Evolutionary conservation across 2,113 vertebrate genomes (phyloP).

Genomic region (Oostethus manadensis): DNA sequence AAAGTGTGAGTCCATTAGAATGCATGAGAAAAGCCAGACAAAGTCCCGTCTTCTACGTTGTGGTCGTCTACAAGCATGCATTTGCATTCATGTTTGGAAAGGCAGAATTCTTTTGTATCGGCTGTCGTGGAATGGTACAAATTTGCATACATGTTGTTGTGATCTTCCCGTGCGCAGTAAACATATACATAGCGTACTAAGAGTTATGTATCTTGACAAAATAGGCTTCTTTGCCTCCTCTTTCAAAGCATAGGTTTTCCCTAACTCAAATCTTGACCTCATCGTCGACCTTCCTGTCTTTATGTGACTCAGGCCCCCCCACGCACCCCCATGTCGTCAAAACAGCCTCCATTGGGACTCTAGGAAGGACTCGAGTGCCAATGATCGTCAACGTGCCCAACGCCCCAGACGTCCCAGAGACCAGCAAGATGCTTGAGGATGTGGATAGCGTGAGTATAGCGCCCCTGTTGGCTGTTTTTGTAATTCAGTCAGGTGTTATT

Average conservation of each 20-base stretch:
- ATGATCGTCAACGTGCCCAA: slow-evolving; percentile 91
- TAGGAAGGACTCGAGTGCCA: slow-evolving; percentile 88
- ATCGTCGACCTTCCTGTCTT: not conserved
- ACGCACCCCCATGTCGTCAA: slow-evolving; percentile 84
- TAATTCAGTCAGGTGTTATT: slow-evolving; percentile 1
- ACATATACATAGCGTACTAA: too few relatives aligned
- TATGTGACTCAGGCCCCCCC: slow-evolving; percentile 66
- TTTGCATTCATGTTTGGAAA: too few relatives aligned
- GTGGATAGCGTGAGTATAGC: slow-evolving; percentile 86
- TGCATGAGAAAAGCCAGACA: too few relatives aligned
- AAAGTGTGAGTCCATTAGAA: not conserved
- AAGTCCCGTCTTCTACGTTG: too few relatives aligned
- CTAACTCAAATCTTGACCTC: too few relatives aligned
- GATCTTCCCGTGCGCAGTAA: not conserved
- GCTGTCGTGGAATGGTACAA: too few relatives aligned
- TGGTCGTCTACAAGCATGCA: too few relatives aligned
- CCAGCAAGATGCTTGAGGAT: slow-evolving; percentile 90
- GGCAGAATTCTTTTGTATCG: too few relatives aligned
- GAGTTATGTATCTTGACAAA: too few relatives aligned
- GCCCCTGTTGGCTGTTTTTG: slow-evolving; percentile 12
- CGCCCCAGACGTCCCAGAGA: slow-evolving; percentile 88
- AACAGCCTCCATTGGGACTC: slow-evolving; percentile 91
- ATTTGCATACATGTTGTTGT: too few relatives aligned
- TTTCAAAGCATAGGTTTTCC: too few relatives aligned
- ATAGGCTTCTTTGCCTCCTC: too few relatives aligned